Percentiles rank a stretch among this genome's conserved stretches.
These are phyloP conservation scores for Erythrocercus mccallii DNA, from an alignment of 2,113 vertebrate species.

Conservation along the genomic window DNA sequence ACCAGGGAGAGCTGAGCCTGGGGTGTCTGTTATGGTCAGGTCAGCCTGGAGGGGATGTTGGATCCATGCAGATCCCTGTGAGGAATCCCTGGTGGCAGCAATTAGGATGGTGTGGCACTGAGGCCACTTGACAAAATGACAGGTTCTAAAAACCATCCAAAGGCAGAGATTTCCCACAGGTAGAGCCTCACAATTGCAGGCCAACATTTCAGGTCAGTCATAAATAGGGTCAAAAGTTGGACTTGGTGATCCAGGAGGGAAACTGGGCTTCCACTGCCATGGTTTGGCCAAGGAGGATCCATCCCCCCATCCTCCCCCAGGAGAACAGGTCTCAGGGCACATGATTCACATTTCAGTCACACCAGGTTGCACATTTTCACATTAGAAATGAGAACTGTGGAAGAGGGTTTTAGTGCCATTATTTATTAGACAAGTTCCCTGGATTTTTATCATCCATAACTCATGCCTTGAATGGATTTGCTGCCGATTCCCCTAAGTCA, in stretches of 20 bases:
- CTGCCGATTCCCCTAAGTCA: slow-evolving; percentile 58
- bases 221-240: not conserved
- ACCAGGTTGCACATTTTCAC: not conserved
- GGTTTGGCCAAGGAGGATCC: not conserved
- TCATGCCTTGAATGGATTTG: slow-evolving; percentile 50
- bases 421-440: slow-evolving; percentile 63
- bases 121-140: not conserved
- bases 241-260: not conserved
- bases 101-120: fast-evolving
- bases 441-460: slow-evolving; percentile 59
- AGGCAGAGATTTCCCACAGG: fast-evolving
- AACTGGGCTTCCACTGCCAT: not conserved
- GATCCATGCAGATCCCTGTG: not conserved
- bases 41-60: not conserved
- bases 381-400: slow-evolving; percentile 46
- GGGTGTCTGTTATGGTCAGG: not conserved
- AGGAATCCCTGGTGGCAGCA: not conserved
- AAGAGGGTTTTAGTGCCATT: slow-evolving; percentile 41
- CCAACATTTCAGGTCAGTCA: not conserved
- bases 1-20: not conserved
- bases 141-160: not conserved
- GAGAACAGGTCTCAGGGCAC: not conserved
- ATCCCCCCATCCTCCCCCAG: not conserved
- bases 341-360: slow-evolving; percentile 28
- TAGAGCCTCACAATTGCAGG: not conserved